Evolutionary conservation across 2,113 vertebrate species (phyloP).

Genomic region (Gymnobelideus leadbeateri): DNA sequence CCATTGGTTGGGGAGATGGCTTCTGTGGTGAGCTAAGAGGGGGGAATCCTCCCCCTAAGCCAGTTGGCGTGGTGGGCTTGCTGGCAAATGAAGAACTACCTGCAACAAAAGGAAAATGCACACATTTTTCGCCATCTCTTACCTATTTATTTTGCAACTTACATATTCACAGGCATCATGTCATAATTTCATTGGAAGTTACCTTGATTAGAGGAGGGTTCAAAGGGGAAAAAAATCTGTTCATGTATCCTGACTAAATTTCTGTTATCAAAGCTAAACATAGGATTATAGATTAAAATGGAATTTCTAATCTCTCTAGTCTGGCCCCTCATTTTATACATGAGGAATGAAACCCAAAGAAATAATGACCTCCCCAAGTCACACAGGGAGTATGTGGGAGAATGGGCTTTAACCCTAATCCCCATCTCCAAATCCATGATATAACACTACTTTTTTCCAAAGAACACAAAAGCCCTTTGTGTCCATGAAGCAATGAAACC

Average conservation of each 20-base stretch:
- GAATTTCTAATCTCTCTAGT: background rate
- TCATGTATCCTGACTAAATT: background rate
- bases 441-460: background rate
- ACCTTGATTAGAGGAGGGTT: background rate
- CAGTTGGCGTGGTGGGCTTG: slow-evolving; percentile 96
- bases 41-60: slow-evolving; percentile 91
- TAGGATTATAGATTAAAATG: background rate
- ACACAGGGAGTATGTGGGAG: accelerated
- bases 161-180: background rate
- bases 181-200: background rate
- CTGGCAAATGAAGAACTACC: slow-evolving; percentile 94
- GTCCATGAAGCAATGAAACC: background rate
- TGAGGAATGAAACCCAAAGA: slow-evolving; percentile 13
- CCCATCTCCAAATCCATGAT: background rate
- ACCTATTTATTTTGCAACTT: background rate
- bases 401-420: background rate
- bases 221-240: background rate
- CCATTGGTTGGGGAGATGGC: slow-evolving; percentile 92
- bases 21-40: slow-evolving; percentile 93
- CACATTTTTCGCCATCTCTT: background rate
- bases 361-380: background rate
- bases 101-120: slow-evolving; percentile 36
- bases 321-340: background rate
- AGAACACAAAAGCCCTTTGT: background rate
- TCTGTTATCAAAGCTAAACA: background rate